Evolutionary conservation across 2,888 invertebrate genomes (phyloP).

Genomic region (Augiades crinisus): DNA sequence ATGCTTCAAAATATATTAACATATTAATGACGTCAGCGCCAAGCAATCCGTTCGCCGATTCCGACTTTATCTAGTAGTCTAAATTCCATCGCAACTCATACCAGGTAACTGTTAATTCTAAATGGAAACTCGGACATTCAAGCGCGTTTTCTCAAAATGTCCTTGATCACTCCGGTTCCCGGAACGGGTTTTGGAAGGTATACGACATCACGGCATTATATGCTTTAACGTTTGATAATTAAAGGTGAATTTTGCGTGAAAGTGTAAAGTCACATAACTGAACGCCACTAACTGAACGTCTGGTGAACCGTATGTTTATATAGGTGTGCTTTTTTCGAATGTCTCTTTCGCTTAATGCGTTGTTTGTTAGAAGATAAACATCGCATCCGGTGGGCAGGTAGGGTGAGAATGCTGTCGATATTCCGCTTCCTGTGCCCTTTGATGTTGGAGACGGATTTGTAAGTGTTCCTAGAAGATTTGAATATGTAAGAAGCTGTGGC

Average conservation of each 20-base stretch:
- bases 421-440: conserved; percentile 19
- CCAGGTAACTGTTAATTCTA: conserved; percentile 11
- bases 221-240: conserved; percentile 4
- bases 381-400: conserved; percentile 22
- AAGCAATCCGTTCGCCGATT: not conserved
- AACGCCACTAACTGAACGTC: conserved; percentile 1
- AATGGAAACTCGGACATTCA: conserved; percentile 19
- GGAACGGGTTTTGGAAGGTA: conserved; percentile 27
- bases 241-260: conserved; percentile 5
- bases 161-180: conserved; percentile 28
- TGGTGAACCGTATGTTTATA: conserved; percentile 6
- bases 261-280: conserved; percentile 2
- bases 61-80: not conserved
- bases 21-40: too few species aligned
- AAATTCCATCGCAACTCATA: conserved; percentile 32
- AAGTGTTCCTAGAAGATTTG: too few species aligned
- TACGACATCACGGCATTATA: conserved; percentile 1
- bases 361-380: conserved; percentile 26
- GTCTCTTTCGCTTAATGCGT: conserved; percentile 16
- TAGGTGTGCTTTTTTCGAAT: conserved; percentile 8
- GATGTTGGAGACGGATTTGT: conserved; percentile 1
- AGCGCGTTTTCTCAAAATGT: conserved; percentile 27
- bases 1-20: too few species aligned
- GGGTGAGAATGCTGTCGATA: not conserved
- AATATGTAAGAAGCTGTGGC: too few species aligned